Evolutionary conservation across 2,113 vertebrate species (phyloP).

Genomic region (Mustela nigripes): DNA sequence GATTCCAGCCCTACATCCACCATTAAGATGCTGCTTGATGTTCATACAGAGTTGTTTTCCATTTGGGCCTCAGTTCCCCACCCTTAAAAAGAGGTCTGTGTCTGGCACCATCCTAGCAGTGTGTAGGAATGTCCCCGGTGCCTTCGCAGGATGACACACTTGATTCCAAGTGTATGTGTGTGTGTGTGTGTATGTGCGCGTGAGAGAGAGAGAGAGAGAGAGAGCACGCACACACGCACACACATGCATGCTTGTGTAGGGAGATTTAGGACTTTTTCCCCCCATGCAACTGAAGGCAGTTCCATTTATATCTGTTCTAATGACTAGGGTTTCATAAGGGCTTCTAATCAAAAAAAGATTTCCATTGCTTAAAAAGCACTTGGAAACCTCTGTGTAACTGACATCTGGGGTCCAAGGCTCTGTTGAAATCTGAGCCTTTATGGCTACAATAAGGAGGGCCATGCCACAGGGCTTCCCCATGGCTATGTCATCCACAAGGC

Average conservation of each 20-base stretch:
- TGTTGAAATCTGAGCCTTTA: not conserved
- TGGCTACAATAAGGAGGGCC: not conserved
- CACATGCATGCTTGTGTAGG: not conserved
- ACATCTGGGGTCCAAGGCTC: not conserved
- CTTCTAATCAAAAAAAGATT: not conserved
- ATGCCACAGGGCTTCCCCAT: accelerated
- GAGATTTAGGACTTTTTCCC: not conserved
- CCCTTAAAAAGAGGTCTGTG: not conserved
- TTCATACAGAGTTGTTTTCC: not conserved
- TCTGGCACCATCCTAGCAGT: not conserved
- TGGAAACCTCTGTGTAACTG: not conserved
- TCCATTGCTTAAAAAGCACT: not conserved
- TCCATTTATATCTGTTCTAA: not conserved
- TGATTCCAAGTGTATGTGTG: not conserved
- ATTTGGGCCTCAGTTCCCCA: not conserved
- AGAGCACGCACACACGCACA: too few relatives aligned
- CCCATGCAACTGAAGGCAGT: not conserved
- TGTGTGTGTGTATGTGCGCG: not conserved
- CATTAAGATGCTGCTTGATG: not conserved
- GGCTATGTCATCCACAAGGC: not conserved
- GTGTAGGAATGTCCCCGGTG: not conserved
- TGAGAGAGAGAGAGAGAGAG: too few relatives aligned
- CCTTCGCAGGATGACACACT: not conserved
- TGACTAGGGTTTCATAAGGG: not conserved
- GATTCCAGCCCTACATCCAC: not conserved